Evolutionary conservation across 1,140 invertebrate genomes (phyloP), one percentile per base, ranked within the genome.

Genomic region (Medauroidea extradentata): DNA sequence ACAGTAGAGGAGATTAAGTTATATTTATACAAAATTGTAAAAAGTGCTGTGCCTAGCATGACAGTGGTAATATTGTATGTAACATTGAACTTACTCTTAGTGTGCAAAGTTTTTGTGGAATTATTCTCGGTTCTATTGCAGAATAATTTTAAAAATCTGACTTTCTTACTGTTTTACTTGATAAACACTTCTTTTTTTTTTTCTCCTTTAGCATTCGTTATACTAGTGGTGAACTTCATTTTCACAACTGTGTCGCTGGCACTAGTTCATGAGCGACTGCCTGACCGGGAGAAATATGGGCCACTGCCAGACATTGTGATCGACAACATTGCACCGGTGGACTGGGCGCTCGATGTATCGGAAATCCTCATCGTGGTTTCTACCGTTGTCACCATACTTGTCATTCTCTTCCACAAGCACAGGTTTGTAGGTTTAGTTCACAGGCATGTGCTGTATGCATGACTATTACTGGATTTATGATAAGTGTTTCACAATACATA

Each of bases 351-450:
- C 16, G 80, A 84, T 69, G 85, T 91, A 16, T 91, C 90, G 14
- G 91, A 94, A 79, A 84, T 91, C 71, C 80, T 94, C 61, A 93
- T 94, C 65, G 89, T 93, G 79, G 76, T 91, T 67, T 84, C 85
- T 52, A 86, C 87, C 34, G 86, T 83, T 66, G 80, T 84, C 27
- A 85, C 86, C 52, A 81, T 90, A 74, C 65, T 91, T 61, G 81
- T 91, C 61, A 80, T 93, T 52, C 76, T 92, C 65, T 85, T 93
- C 73, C 91, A 94, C 78, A 91, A 88, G 70, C 87, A 93, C 76
- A 85, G 91, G 81, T 88, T 34, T 34, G 29, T 34, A 7, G 4
- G 29, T 11, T 34, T 11, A 34, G 29, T n/a, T n/a, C n/a, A n/a
- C n/a, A n/a, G n/a, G n/a, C n/a, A n/a, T n/a, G n/a, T n/a, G n/a